Percentiles rank a stretch among this genome's conserved stretches.
Evolutionary conservation across 2,797 vertebrate species (phyloP).

Genomic region (Malurus splendens): DNA sequence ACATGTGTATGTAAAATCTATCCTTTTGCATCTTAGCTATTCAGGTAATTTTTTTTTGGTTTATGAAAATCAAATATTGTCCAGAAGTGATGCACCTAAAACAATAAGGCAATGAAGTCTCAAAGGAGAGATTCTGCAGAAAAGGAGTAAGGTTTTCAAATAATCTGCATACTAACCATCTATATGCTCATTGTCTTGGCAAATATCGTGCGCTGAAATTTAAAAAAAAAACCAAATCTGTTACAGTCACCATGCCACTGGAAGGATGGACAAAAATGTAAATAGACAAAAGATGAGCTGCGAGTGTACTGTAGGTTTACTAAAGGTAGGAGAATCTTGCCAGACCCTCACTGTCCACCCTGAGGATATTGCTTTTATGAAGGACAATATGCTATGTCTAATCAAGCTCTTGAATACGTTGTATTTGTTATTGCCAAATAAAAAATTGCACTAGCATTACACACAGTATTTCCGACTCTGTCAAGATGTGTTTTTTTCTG

Average conservation of each 20-base stretch:
- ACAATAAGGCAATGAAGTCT: not conserved
- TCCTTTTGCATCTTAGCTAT: not conserved
- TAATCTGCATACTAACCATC: not conserved
- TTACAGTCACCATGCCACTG: not conserved
- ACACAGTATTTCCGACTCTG: not conserved
- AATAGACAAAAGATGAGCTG: not conserved
- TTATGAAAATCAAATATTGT: not conserved
- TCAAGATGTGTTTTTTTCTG: not conserved
- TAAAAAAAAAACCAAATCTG: not conserved
- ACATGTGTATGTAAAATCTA: not conserved
- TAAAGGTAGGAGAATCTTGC: not conserved
- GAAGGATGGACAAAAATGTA: not conserved
- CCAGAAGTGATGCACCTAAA: not conserved
- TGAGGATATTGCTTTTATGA: not conserved
- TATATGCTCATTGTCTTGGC: not conserved
- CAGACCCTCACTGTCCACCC: not conserved
- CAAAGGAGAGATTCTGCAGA: not conserved
- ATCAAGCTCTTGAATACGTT: not conserved
- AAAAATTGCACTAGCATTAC: not conserved
- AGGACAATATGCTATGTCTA: not conserved
- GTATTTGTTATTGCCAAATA: not conserved
- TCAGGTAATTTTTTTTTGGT: not conserved
- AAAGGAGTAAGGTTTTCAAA: not conserved
- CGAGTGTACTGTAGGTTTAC: not conserved
- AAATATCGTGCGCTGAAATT: not conserved